Base-by-base conservation (phyloP, 1,140 invertebrate species). In the Brachionus manjavacas region DNA sequence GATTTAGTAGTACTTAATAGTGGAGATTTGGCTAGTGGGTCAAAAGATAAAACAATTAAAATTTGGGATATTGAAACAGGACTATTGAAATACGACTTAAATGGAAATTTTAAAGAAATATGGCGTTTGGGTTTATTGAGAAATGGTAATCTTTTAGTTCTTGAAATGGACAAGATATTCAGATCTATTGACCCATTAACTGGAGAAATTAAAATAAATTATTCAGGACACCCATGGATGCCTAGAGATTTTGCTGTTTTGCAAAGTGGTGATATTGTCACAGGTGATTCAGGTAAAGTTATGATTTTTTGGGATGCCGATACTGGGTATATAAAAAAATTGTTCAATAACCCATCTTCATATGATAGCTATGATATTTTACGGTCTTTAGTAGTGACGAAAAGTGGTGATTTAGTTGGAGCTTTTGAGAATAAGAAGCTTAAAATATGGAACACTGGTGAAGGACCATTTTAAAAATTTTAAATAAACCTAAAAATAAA, bases 1-100 rank as follows among this genome's bases (percentile, higher is more conserved):
- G 76, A 55, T 25, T 35, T 80, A 35, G 43, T 80, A 20, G n/a
- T 80, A 4, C 49, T 80, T 25, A 55, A 31, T n/a, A 80, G 52
- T 39, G 76, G 76, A 20, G 23, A 60, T 55, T 64, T 80, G 23
- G 76, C 76, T 16, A 80, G 41, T 28, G 76, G 49, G 25, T 80
- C 76, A 7, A 49, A 80, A 20, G 76, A 80, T 80, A 55, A 64
- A 11, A 80, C 49, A 7, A 55, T 80, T 7, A 80, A 64, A 80
- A 55, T 80, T 39, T 80, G 76, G 76, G 96, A 99, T 89, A 98
- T 72, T 41, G 14, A 72, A 72, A 72, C 68, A 39, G 31, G n/a
- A 39, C 39, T 11, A 9, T 41, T 72, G n/a, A 72, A 72, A 72
- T n/a, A 41, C 9, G 68, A 72, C 4, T 20, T 72, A 7, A 72